Percentiles rank a stretch among this genome's conserved stretches.
Conservation (phyloP, 2,113 vertebrate genomes). For the Nibea coibor region DNA sequence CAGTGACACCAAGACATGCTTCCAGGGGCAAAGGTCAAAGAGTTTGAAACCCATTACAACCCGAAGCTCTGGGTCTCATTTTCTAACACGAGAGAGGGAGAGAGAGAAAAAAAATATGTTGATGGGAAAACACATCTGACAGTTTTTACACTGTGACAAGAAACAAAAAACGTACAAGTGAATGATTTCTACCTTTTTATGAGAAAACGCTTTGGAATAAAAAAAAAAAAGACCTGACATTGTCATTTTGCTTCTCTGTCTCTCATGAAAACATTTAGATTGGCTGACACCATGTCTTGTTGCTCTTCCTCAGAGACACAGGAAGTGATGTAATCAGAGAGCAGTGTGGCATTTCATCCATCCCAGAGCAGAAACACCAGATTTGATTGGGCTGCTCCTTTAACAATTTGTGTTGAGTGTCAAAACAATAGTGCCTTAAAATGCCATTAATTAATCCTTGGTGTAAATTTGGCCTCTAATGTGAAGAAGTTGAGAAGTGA, state of each 20-base stretch:
- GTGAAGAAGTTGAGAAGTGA: not conserved
- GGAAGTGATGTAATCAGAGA: not conserved
- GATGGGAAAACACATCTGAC: constrained; percentile 9
- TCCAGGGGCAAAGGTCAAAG: constrained; percentile 75
- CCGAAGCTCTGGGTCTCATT: constrained; percentile 45
- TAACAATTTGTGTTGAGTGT: not conserved
- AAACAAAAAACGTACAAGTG: not conserved
- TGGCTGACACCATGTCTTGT: not conserved
- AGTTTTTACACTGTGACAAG: not conserved
- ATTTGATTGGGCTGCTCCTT: too few species aligned
- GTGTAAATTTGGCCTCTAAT: not conserved
- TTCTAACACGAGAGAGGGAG: constrained; percentile 15
- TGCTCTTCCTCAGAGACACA: not conserved
- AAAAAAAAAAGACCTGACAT: not conserved
- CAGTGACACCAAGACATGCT: constrained; percentile 63
- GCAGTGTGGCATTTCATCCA: too few species aligned
- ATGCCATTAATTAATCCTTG: not conserved
- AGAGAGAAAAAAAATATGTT: not conserved
- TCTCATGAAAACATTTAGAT: not conserved
- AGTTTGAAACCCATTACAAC: constrained; percentile 65
- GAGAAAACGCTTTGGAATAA: not conserved
- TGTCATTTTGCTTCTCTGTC: not conserved
- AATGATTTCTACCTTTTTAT: not conserved
- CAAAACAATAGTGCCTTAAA: not conserved
- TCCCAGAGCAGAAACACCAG: not conserved